Evolutionary conservation across 2,113 vertebrate genomes (phyloP).

Genomic region (Ia io): DNA sequence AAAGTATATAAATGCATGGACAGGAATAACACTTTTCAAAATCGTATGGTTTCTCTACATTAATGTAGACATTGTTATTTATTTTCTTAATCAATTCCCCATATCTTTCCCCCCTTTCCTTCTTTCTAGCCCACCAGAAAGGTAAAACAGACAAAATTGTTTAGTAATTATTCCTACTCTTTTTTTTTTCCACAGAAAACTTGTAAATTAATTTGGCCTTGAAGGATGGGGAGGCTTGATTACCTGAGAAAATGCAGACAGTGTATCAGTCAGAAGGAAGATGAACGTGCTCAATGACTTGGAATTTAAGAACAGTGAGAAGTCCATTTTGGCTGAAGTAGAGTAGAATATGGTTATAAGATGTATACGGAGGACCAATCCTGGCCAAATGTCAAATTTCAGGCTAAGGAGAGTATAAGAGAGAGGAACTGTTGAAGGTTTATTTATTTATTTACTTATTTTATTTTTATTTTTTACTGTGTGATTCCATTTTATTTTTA

Average conservation of each 20-base stretch:
- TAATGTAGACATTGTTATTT: neutral
- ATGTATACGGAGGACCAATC: neutral
- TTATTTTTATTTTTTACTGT: neutral
- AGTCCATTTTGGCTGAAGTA: neutral
- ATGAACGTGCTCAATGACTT: neutral
- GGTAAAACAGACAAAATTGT: neutral
- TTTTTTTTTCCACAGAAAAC: neutral
- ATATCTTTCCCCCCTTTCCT: neutral
- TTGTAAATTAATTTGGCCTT: neutral
- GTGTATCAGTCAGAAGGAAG: neutral
- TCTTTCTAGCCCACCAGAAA: neutral
- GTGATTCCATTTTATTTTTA: neutral
- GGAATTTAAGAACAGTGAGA: neutral
- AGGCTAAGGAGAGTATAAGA: neutral
- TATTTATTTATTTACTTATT: neutral
- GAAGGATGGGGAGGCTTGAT: neutral
- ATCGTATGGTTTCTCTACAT: neutral
- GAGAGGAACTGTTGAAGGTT: neutral
- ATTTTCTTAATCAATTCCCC: neutral
- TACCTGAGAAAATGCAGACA: neutral
- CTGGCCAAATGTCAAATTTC: neutral
- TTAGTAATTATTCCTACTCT: neutral
- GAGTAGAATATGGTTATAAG: neutral
- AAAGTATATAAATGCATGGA: neutral
- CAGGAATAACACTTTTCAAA: neutral